Conservation (phyloP, 2,888 invertebrate species). For the Ophion ventricosus region DNA sequence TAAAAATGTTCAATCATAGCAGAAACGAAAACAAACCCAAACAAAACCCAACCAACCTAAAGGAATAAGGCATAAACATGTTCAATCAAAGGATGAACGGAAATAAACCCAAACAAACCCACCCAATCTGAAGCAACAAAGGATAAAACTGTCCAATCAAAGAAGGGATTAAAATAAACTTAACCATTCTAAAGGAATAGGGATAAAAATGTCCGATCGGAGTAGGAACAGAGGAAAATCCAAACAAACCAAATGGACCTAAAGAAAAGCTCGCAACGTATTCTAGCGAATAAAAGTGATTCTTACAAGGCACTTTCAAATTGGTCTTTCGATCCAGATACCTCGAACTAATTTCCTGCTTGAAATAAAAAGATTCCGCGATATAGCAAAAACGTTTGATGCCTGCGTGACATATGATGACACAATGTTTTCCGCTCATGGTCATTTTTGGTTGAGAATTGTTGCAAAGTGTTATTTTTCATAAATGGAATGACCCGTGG, state of each 20-base stretch:
- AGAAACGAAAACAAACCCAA: neutral
- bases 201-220: too few species aligned
- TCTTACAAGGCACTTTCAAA: neutral
- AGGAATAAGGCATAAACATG: neutral
- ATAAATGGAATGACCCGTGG: neutral
- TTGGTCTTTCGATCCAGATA: neutral
- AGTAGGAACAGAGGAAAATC: too few species aligned
- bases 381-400: neutral
- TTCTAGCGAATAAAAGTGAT: neutral
- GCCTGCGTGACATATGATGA: neutral
- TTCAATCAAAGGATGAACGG: neutral
- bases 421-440: neutral
- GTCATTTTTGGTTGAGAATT: neutral
- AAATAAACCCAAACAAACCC: neutral
- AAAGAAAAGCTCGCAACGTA: neutral
- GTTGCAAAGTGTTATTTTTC: neutral
- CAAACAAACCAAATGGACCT: too few species aligned
- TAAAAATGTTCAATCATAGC: neutral
- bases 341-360: neutral
- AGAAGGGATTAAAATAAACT: neutral
- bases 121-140: neutral
- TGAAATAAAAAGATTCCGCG: neutral
- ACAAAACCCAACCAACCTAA: neutral
- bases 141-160: neutral
- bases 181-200: too few species aligned